Evolutionary conservation across 2,113 vertebrate species (phyloP), one percentile per base, ranked within the genome.

Genomic region (Otolemur garnettii): DNA sequence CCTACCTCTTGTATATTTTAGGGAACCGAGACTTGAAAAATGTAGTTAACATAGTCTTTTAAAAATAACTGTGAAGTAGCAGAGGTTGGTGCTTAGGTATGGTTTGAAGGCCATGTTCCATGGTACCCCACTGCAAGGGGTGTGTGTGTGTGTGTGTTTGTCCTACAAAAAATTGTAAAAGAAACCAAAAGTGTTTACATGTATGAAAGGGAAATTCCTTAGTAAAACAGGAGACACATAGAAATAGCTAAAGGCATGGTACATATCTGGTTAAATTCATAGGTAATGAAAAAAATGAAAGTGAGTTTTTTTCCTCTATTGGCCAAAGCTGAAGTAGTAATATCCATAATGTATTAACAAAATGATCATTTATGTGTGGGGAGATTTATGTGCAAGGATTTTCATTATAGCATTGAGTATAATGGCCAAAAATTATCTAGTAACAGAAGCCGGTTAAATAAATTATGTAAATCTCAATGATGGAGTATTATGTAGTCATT

Each of bases 401-500:
- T 93, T 82, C 87, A 95, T 93, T 60, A 95, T 1, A 91, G 69
- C 64, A 77, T 45, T 95, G 83, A 91, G 90, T 89, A n/a, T 83
- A 96, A 94, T 8, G 96, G 53, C 35, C 55, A 85, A 96, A 97
- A 90, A 74, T 84, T 79, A 96, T 59, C 22, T 55, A 93, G 55
- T 82, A 88, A 85, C 10, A 75, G 26, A 19, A 68, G 55, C 21
- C 66, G 14, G 69, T 92, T 96, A 92, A 90, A 74, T 89, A 94
- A 95, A 87, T 96, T 96, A 92, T 64, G 50, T 38, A 81, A 64
- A 95, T 72, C 75, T 86, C 77, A 94, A 89, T 18, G 45, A 93
- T 77, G 64, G 91, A 91, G 79, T 91, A 96, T 68, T 96, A 96
- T 77, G 55, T 60, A 93, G 66, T 93, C 94, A 97, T 91, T 96